Evolutionary conservation across 2,888 invertebrate genomes (phyloP), one percentile per base, ranked within the genome.

Genomic region (Chromoteleia sp.): DNA sequence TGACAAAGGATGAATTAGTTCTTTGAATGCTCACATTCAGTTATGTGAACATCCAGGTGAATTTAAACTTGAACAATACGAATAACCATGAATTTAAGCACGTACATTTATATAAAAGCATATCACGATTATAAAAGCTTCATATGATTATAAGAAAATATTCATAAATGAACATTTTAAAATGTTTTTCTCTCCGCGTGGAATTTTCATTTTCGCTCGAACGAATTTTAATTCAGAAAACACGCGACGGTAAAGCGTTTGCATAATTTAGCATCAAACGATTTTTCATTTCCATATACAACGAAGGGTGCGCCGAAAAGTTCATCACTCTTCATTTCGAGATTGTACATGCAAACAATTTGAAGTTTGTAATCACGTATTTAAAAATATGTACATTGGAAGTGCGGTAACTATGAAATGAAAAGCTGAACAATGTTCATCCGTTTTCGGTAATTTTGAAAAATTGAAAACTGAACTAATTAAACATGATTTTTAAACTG

Each of bases 251-350:
- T 14, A n/a, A 63, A 63, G 6, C 7, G 36, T 36, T 48, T 63
- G 48, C 48, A 63, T 48, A 48, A 19, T 63, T 63, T 63, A 48
- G 48, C 19, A 21, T 63, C 30, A 63, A 63, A 48, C 21, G 21
- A 36, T 48, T 63, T 43, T 63, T 48, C 36, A 63, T 63, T 63
- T 63, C 6, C 45, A 48, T 43, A 21, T 19, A 63, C 6, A 36
- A 63, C 8, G 33, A 63, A 29, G n/a, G 10, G 30, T 5, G 12
- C 17, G 2, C 17, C 50, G 7, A 63, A 61, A 61, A 61, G 61
- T 61, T 17, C 45, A 45, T 43, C 14, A 8, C 19, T 17, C 58
- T 33, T 56, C 36, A 19, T 56, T 36, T 19, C 4, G 36, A 21
- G 39, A 15, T 58, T 21, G 3, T 15, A 15, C 14, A 8, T 2